These are phyloP conservation scores for Dendrophyllia cribrosa DNA, from an alignment of 64 coral and sea anemone genomes.

Conservation along the genomic window DNA sequence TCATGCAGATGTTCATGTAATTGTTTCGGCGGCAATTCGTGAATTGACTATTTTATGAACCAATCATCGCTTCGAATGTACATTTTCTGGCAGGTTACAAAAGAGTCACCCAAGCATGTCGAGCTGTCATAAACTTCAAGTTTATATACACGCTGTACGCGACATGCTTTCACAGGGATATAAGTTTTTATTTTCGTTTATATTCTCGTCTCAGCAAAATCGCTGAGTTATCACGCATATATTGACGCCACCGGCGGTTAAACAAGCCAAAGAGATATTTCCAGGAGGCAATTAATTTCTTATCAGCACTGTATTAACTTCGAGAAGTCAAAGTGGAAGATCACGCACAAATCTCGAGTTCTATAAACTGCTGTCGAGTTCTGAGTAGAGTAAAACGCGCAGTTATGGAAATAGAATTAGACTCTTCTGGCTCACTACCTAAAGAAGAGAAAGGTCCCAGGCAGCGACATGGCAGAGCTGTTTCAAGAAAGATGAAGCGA, in stretches of 20 bases:
- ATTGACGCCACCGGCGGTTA: not conserved
- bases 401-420: conserved; percentile 82
- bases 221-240: not conserved
- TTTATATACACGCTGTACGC: too few species aligned
- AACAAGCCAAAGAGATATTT: not conserved
- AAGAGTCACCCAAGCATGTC: not conserved
- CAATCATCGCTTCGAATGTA: conserved; percentile 36
- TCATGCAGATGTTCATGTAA: not conserved
- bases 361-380: conserved; percentile 39
- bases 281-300: not conserved
- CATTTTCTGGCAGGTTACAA: conserved; percentile 16
- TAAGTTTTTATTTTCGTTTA: not conserved
- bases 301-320: not conserved
- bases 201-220: not conserved
- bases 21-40: not conserved
- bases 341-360: conserved; percentile 18
- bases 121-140: not conserved
- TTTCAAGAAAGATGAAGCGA: conserved; percentile 72
- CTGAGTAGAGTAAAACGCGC: conserved; percentile 23
- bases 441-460: conserved; percentile 63
- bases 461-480: conserved; percentile 53
- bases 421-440: not conserved
- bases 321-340: conserved; percentile 37
- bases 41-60: not conserved
- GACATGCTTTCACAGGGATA: not conserved